These are phyloP conservation scores for Echinometra lucunter DNA, from an alignment of 53 echinoderm and acorn worm genomes.

Conservation along the genomic window DNA sequence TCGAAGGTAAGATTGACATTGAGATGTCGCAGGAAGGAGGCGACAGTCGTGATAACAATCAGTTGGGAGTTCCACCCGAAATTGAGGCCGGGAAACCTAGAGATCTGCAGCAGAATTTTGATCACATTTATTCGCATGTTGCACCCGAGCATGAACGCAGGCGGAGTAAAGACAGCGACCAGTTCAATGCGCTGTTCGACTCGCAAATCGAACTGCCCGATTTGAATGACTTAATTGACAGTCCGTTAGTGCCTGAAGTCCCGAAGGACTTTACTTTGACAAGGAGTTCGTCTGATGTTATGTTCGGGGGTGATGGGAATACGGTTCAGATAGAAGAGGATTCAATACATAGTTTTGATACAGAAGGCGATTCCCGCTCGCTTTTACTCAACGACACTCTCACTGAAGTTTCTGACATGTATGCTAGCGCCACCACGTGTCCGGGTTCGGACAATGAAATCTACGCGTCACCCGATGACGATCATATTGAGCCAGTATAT, in stretches of 20 bases:
- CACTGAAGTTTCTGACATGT: constrained; percentile 70
- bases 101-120: constrained; percentile 21
- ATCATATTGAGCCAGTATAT: constrained; percentile 54
- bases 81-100: constrained; percentile 27
- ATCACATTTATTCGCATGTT: constrained; percentile 69
- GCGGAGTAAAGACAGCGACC: constrained; percentile 59
- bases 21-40: constrained; percentile 47
- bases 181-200: constrained; percentile 42
- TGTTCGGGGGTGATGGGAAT: constrained; percentile 54
- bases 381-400: constrained; percentile 62
- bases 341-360: constrained; percentile 67
- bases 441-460: constrained; percentile 51
- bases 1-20: constrained; percentile 50
- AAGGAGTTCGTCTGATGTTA: constrained; percentile 21
- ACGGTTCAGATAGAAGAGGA: constrained; percentile 67
- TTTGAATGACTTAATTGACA: constrained; percentile 60
- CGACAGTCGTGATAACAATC: neutral
- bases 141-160: constrained; percentile 55
- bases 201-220: constrained; percentile 64
- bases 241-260: constrained; percentile 54
- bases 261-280: constrained; percentile 35
- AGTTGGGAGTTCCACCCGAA: neutral
- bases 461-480: constrained; percentile 47
- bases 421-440: constrained; percentile 72
- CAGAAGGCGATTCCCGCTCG: constrained; percentile 66